Evolutionary conservation across 2,888 invertebrate genomes (phyloP), one percentile per base, ranked within the genome.

Genomic region (Gortyna flavago): DNA sequence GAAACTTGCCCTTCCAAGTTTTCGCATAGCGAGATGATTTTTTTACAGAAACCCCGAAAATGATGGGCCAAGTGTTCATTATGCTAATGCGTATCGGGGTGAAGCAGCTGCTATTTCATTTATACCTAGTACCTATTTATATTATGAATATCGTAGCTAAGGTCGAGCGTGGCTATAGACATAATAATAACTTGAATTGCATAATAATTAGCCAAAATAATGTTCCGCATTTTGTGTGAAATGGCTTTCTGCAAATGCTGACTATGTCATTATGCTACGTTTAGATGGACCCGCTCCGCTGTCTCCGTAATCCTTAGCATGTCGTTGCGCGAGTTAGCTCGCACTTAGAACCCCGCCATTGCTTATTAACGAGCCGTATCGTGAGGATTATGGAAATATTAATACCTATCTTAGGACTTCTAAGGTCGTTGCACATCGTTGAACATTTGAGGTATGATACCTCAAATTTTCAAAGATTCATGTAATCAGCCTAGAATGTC

Each of bases 41-140:
- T 83, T 87, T 81, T 73, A 80, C 81, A 67, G 79, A 82, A 82
- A 59, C 67, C 77, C 64, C 73, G 70, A 79, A 83, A 84, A 86
- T 88, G 81, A 89, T 81, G 86, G 75, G 76, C 71, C 72, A 61
- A 89, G 81, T 81, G 78, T 83, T 89, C 88, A 84, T 88, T 88
- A 89, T 81, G 81, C 79, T 87, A 89, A 88, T 88, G 89, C 64
- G 62, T 84, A 81, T 83, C 72, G 82, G 71, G 65, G 59, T 76
- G 72, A 75, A 81, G 69, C 87, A 89, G 85, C 89, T 87, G 87
- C 77, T 88, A 79, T 84, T 84, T 75, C 54, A 73, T 83, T 86
- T 80, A 69, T 78, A 68, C 59, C 51, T 81, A 67, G 80, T 62
- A 61, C 35, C 25, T 35, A 25, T 73, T 78, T 88, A 75, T 84